Evolutionary conservation across 2,113 vertebrate genomes (phyloP).

Genomic region (Tretioscincus oriximinensis): DNA sequence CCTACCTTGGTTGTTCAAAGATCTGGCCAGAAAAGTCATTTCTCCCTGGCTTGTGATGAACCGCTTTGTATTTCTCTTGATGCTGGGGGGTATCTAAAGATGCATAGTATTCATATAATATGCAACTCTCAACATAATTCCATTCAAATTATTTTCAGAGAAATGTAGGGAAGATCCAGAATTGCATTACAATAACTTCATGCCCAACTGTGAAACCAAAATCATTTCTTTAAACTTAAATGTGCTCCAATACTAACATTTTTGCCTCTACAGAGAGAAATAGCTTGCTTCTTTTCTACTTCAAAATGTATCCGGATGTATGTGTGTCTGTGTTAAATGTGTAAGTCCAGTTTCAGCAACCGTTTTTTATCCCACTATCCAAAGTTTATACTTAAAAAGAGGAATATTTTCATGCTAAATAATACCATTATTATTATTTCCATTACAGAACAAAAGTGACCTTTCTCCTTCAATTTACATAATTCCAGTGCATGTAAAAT

Average conservation of each 20-base stretch:
- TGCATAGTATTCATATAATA: too few relatives aligned
- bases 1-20: too few relatives aligned
- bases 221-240: neutral
- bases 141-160: too few relatives aligned
- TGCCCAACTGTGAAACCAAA: neutral
- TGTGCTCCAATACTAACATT: neutral
- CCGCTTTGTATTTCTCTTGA: too few relatives aligned
- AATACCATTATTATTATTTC: neutral
- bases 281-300: neutral
- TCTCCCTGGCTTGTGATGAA: too few relatives aligned
- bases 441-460: neutral
- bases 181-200: neutral
- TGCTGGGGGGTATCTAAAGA: too few relatives aligned
- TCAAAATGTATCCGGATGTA: neutral
- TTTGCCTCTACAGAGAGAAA: neutral
- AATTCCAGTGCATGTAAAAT: slow-evolving; percentile 12
- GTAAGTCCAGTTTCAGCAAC: neutral
- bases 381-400: neutral
- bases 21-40: too few relatives aligned
- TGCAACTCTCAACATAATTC: too few relatives aligned
- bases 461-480: slow-evolving; percentile 6
- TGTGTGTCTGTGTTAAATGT: neutral
- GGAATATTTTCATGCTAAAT: neutral
- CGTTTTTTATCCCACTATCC: neutral
- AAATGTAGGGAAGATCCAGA: too few relatives aligned